Base-by-base conservation (phyloP, 2,113 vertebrate genomes). In the Sceloporus tristichus region DNA sequence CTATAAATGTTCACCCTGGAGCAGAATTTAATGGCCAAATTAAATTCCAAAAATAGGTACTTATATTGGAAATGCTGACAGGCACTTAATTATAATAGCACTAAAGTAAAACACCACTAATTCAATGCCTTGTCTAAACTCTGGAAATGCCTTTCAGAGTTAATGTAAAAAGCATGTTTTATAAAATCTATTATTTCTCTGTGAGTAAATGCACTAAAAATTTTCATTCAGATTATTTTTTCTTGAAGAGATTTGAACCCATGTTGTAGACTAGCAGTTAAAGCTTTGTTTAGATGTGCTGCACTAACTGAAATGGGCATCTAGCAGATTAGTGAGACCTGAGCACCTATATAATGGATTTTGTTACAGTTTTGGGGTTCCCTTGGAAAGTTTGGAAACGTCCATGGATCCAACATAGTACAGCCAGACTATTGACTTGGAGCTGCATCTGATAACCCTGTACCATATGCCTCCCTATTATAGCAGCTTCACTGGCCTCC, bases 51-150 rank as follows among this genome's bases (percentile, higher is more conserved):
- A 91, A 92, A 94, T 91, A 92, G 94, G 84, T 93, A 90, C 89
- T 94, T 94, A 81, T 91, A 94, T 95, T 96, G 93, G 94, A 95
- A 89, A 54, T 85, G 82, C 86, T 90, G 92, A 91, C 89, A 91
- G 90, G 65, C 87, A 88, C 88, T 94, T 94, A 88, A 27, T 92
- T 93, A 91, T 87, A 90, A 48, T 4, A 75, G 90, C 93, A 92
- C 87, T 95, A 91, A 93, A 92, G 71, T 90, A 93, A 94, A 88
- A 94, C 88, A 86, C 40, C 88, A 87, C 90, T 95, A 94, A 94
- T 94, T 92, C 87, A 91, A 93, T 85, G 82, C 38, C 87, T 88
- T 90, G 88, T 66, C 86, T 90, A 71, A 92, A 92, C 86, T 93
- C 92, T 94, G 88, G 91, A 93, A 96, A 82, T 79, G 78, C 91